phyloP scores from a whole-genome alignment of 2,888 invertebrate genomes.

The Eilema griseolum region DNA sequence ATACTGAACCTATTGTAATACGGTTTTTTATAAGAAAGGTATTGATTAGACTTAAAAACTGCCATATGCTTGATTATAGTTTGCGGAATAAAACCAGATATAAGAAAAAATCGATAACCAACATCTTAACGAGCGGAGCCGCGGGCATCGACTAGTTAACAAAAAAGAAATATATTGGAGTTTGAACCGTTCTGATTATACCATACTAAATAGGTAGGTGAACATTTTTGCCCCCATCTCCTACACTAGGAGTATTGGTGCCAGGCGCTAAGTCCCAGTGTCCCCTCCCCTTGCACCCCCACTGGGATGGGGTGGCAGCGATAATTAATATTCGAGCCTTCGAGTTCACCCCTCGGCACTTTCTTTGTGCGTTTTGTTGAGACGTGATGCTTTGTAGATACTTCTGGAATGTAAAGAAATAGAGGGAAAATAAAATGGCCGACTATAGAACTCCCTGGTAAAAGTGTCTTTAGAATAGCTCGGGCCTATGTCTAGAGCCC shows the following conservation, averaged over 20 bases:
- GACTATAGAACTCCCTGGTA: neutral
- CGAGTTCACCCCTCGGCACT: constrained; percentile 42
- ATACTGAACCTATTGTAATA: no score
- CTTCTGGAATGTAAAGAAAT: constrained; percentile 12
- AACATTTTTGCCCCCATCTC: constrained; percentile 41
- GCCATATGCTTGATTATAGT: no score
- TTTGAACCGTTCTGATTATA: no score
- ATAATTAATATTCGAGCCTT: constrained; percentile 72
- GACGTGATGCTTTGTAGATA: constrained; percentile 25
- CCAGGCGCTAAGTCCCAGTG: constrained; percentile 71
- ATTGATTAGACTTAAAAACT: no score
- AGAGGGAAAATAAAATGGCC: constrained; percentile 1
- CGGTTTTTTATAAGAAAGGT: no score
- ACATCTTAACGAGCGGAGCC: no score
- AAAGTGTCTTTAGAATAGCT: neutral
- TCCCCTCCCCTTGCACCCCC: constrained; percentile 31
- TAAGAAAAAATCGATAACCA: neutral
- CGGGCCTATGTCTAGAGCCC: neutral
- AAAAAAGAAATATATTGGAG: neutral
- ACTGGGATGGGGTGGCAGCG: constrained; percentile 35
- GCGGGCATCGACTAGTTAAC: no score
- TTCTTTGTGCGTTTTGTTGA: constrained; percentile 43
- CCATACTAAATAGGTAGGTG: neutral
- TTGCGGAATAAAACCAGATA: neutral
- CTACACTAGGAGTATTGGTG: constrained; percentile 64